Base-by-base conservation (phyloP, 2,888 invertebrate species). In the Hedychridium roseum region DNA sequence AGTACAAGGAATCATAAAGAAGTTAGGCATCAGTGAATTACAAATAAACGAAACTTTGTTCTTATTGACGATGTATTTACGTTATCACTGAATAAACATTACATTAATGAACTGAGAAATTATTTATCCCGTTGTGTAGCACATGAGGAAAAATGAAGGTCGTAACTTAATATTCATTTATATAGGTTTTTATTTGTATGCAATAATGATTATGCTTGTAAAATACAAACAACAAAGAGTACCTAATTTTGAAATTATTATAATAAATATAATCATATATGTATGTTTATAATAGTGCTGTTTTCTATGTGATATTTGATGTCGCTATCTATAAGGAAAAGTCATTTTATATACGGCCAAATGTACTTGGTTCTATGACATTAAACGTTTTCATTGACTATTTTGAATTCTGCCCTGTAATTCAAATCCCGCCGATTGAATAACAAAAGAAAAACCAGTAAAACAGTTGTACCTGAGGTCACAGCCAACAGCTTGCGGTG, bases 41-140 rank as follows among this genome's bases (percentile, higher is more conserved):
- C 89, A 91, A 60, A 80, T 94, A 2, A 93, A 94, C 69, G 88
- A 89, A 46, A 91, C 91, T 0, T 84, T 94, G 41, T 93, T 94
- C 77, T 81, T 94, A 43, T 80, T 95, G 56, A 86, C 90, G 71
- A 88, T 90, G 83, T 94, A 87, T 80, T 82, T 89, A 48, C 80
- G 81, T 57, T 87, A 87, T 54, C 73, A 76, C 43, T 71, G 56
- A 69, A 68, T 70, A 73, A 79, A 68, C 64, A 68, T 38, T 31
- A 27, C 27, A 7, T 27, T 9, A 27, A 27, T 3, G 9, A 27
- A 23, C 9, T 23, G 31, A 31, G 5, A n/a, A n/a, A n/a, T n/a
- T n/a, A n/a, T n/a, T n/a, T n/a, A n/a, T n/a, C n/a, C n/a, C n/a
- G n/a, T n/a, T n/a, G n/a, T n/a, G n/a, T n/a, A n/a, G n/a, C n/a